Base-by-base conservation (phyloP, 1,140 invertebrate genomes). In the Temnothorax nylanderi region DNA sequence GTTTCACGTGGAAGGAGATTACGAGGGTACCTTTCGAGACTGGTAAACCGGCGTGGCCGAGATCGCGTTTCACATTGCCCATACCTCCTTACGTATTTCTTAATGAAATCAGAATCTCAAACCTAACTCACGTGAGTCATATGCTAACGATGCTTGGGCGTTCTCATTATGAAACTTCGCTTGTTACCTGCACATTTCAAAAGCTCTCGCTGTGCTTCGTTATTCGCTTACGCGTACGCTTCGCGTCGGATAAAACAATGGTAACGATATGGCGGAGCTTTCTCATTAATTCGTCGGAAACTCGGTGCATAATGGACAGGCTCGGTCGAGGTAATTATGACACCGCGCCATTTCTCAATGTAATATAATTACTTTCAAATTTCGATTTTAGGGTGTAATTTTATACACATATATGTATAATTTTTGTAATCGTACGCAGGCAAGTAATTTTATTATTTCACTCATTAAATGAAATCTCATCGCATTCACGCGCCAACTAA, bases 131-230 rank as follows among this genome's bases (percentile, higher is more conserved):
- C 62, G 56, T 32, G 56, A 84, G 11, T 67, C 37, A 21, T 49
- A 47, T 34, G 26, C 32, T 60, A 75, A 75, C 26, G n/a, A 84
- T 75, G 80, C 54, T 58, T 72, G 67, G 49, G 16, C 7, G 62
- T 74, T 62, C 69, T 84, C 80, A 84, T 84, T 84, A 75, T 26
- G 76, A 86, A 80, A 80, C 56, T 86, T 86, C 69, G 65, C 64
- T 86, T 58, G 64, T 56, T 81, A 81, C 13, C 6, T 16, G 21
- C 56, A 16, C 34, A n/a, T 72, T 81, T 60, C 32, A 84, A 84
- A 84, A 84, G 80, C 56, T 41, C 34, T 71, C 64, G n/a, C 7
- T 44, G 18, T 69, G 21, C 44, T 54, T 64, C 37, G 62, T 87
- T 76, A 81, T 69, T 51, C 71, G 32, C 34, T n/a, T 54, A 13